Base-by-base conservation (phyloP, 2,113 vertebrate genomes). In the Zootoca vivipara region DNA sequence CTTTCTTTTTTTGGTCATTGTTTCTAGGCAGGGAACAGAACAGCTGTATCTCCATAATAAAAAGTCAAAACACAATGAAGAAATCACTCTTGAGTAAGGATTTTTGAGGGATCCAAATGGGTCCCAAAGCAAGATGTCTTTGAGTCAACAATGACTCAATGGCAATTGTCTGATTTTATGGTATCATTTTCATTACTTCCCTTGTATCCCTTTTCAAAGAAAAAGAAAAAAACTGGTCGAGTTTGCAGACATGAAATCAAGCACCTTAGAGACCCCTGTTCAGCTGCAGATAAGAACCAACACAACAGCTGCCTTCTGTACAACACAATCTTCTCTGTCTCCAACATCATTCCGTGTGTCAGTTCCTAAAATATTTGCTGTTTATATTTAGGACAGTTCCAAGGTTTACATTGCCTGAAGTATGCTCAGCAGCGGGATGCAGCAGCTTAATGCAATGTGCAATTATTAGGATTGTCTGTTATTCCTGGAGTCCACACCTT, bases 11-110 rank as follows among this genome's bases (percentile, higher is more conserved):
- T 52, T 9, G 46, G 8, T 67, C 35, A 86, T 67, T 46, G 28
- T 86, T 46, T 78, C 38, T n/a, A 22, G 33, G 70, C 58, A 35
- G 22, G 5, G 56, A 74, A 85, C 24, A 28, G 58, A 65, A 86
- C 85, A 86, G 74, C 74, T 86, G 58, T 42, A 86, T 78, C 58
- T 85, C 38, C 38, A 42, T 42, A 77, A 77, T 40, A 65, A 69
- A 80, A 77, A 78, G 62, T 85, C 52, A 78, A 78, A 78, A 33
- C 73, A 85, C 58, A 78, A 40, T n/a, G 58, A 42, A 77, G 35
- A 65, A 65, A 64, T 85, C 58, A 64, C 26, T 78, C 58, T 13
- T 85, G 83, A 74, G 20, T 64, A 85, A 77, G 24, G 58, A 77
- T 24, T 38, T 86, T 78, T 33, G 16, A 46, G 28, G 52, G 35